phyloP scores from a whole-genome alignment of 2,113 vertebrate genomes.

The Kobus ellipsiprymnus region DNA sequence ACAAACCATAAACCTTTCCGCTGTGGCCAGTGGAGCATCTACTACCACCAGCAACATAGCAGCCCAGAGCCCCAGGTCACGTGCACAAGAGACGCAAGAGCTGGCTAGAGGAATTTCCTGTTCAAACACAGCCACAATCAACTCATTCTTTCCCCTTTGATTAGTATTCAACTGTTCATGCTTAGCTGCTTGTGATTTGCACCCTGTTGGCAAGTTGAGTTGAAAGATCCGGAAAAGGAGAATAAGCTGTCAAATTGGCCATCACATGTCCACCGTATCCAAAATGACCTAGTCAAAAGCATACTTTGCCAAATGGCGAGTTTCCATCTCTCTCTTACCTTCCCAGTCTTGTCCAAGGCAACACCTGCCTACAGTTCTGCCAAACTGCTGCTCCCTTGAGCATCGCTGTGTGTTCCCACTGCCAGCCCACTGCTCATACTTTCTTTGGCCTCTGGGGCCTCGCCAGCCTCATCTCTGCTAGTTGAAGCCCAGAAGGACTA shows the following conservation, averaged over 20 bases:
- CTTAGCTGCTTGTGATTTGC: background rate
- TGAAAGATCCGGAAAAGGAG: background rate
- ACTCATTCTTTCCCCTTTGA: background rate
- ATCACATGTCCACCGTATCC: background rate
- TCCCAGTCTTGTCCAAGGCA: background rate
- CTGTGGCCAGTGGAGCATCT: background rate
- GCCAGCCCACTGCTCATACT: background rate
- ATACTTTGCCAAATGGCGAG: background rate
- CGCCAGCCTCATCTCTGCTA: background rate
- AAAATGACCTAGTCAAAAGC: background rate
- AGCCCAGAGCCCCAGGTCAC: background rate
- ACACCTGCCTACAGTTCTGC: background rate
- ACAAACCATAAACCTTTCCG: background rate
- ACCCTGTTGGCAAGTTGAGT: background rate
- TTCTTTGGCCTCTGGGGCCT: background rate
- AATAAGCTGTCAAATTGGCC: background rate
- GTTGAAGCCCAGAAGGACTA: background rate
- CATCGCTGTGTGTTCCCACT: background rate
- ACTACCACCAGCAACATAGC: background rate
- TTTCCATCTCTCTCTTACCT: background rate
- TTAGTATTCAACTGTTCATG: background rate
- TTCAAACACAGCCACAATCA: background rate
- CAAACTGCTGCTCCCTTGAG: too few relatives aligned
- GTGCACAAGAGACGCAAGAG: background rate
- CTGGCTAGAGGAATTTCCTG: constrained; percentile 37